Evolutionary conservation across 2,797 vertebrate species (phyloP).

Genomic region (Pogoniulus pusillus): DNA sequence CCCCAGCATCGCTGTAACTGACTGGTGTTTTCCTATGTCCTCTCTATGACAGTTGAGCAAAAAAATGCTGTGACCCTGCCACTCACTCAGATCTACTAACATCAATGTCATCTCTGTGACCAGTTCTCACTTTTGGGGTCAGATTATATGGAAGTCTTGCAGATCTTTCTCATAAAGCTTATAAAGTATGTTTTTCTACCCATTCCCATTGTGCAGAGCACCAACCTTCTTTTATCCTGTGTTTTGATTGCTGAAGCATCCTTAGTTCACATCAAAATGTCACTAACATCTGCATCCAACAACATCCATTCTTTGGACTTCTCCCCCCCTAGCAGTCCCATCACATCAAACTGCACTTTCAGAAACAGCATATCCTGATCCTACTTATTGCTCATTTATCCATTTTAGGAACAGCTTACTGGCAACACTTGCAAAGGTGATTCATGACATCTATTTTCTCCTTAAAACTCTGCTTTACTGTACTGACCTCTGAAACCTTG

Average conservation of each 20-base stretch:
- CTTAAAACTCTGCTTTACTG: background rate
- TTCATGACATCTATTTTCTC: background rate
- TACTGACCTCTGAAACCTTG: conserved; percentile 1
- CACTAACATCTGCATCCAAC: background rate
- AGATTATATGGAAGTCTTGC: background rate
- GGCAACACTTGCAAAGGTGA: background rate
- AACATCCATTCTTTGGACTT: background rate
- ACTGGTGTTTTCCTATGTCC: background rate
- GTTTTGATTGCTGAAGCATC: background rate
- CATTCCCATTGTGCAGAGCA: background rate
- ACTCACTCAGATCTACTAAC: background rate
- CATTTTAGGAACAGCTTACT: background rate
- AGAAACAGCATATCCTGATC: background rate
- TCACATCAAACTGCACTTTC: background rate
- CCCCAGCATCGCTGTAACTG: background rate
- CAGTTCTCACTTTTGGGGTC: background rate
- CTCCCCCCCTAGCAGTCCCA: background rate
- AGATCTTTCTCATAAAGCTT: background rate
- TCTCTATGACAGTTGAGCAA: background rate
- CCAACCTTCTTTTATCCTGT: background rate
- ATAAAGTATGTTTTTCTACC: background rate
- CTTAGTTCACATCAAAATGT: background rate
- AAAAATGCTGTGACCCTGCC: background rate
- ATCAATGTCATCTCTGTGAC: background rate
- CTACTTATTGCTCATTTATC: background rate